These are phyloP conservation scores for Polyploca ridens DNA, from an alignment of 2,888 invertebrate genomes.

Conservation along the genomic window DNA sequence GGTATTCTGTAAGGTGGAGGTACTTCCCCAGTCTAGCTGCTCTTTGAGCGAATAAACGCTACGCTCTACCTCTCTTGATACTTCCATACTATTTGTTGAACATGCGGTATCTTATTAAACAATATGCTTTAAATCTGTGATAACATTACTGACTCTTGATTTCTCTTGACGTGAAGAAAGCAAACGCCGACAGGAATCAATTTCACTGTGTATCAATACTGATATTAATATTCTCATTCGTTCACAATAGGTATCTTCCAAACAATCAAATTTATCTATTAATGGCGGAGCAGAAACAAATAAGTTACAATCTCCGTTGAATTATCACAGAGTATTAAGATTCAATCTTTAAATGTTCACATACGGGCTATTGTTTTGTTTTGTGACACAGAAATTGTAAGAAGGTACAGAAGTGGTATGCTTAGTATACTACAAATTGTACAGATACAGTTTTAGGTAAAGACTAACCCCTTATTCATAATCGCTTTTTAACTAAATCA, in stretches of 20 bases:
- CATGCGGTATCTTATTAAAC: too few relatives aligned
- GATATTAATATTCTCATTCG: slow-evolving; percentile 29
- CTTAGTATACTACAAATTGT: background rate
- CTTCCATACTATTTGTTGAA: too few relatives aligned
- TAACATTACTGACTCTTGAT: too few relatives aligned
- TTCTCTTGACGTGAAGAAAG: background rate
- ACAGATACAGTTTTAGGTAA: too few relatives aligned
- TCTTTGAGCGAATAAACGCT: too few relatives aligned
- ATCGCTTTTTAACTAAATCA: too few relatives aligned
- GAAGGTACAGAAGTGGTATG: background rate
- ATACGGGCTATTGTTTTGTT: slow-evolving; percentile 24
- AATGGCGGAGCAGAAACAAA: slow-evolving; percentile 28
- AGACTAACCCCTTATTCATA: too few relatives aligned
- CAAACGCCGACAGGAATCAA: slow-evolving; percentile 7
- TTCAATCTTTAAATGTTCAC: slow-evolving; percentile 34
- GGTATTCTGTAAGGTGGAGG: too few relatives aligned
- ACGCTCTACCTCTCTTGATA: too few relatives aligned
- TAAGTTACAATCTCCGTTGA: slow-evolving; percentile 27
- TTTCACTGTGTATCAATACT: slow-evolving; percentile 18
- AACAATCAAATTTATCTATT: slow-evolving; percentile 39
- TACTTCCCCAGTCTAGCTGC: too few relatives aligned
- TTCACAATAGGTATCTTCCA: slow-evolving; percentile 35
- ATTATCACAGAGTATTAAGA: slow-evolving; percentile 34
- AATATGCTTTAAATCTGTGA: too few relatives aligned
- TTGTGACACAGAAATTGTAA: background rate